Evolutionary conservation across 2,113 vertebrate species (phyloP), one percentile per base, ranked within the genome.

Genomic region (Odontesthes bonariensis): DNA sequence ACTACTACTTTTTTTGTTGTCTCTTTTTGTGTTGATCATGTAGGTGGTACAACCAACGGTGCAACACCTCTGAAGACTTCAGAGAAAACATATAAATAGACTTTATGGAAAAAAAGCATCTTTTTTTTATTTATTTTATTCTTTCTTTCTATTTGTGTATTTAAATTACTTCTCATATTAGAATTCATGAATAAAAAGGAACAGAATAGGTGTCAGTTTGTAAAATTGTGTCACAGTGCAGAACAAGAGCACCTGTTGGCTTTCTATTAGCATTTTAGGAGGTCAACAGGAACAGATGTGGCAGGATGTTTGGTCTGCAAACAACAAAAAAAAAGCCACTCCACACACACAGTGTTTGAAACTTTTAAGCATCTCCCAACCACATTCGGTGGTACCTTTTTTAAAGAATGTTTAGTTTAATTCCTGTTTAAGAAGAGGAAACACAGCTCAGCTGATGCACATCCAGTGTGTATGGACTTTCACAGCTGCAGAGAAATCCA

Each of bases 341-440:
- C 16, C 3, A 3, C 19, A 16, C 16, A 16, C 9, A 3, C 9
- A 27, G 5, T 19, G 8, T 12, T 0, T 20, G 17, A n/a, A 10
- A 7, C 5, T 14, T 22, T 38, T 12, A 53, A 40, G 2, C 16
- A 44, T 16, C 3, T 52, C 20, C 6, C 33, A 52, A 20, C 19
- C 6, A 33, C n/a, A 23, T 42, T 11, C 3, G 14, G 13, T 46
- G 35, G 35, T 4, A 8, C 1, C 1, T 17, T 47, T 17, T 17
- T 17, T 12, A 42, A 42, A 12, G 3, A 40, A 40, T 13, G 13
- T 22, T 5, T 42, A 19, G 17, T 7, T 51, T 42, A 23, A 49
- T 60, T 60, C 56, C 38, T 61, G 19, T 67, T 47, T 49, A n/a
- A 38, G 19, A 73, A n/a, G 61, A 44, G 52, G 53, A 56, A 56